Conservation (phyloP, 2,888 invertebrate genomes). For the Phytoseiulus persimilis region DNA sequence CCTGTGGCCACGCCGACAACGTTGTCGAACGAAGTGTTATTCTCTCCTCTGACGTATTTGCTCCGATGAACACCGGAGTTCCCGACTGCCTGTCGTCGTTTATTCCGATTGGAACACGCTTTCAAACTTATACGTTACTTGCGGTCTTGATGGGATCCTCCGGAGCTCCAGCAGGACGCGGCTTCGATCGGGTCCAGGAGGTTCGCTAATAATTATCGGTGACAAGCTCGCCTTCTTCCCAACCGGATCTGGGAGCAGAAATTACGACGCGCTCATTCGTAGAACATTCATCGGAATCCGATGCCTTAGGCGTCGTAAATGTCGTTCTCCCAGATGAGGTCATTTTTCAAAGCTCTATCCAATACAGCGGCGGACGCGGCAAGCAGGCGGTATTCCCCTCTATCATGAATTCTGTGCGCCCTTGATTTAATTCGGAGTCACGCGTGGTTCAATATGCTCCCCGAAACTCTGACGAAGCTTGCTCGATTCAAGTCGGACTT, state of each 20-base stretch:
- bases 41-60: background rate
- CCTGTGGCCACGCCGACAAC: background rate
- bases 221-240: background rate
- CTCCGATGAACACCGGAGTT: background rate
- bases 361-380: background rate
- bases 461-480: background rate
- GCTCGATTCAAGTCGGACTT: background rate
- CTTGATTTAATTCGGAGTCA: background rate
- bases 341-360: background rate
- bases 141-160: background rate
- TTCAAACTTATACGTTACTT: background rate
- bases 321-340: background rate
- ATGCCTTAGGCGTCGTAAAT: constrained; percentile 8
- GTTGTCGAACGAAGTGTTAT: background rate
- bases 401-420: background rate
- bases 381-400: background rate
- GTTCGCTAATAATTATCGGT: background rate
- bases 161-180: background rate
- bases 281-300: constrained; percentile 33
- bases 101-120: background rate
- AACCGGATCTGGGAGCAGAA: background rate
- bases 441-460: background rate
- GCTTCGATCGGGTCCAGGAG: background rate
- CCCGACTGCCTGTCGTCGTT: background rate
- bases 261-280: background rate